phyloP scores from a whole-genome alignment of 2,888 invertebrate species.

The Agrotis exclamationis region DNA sequence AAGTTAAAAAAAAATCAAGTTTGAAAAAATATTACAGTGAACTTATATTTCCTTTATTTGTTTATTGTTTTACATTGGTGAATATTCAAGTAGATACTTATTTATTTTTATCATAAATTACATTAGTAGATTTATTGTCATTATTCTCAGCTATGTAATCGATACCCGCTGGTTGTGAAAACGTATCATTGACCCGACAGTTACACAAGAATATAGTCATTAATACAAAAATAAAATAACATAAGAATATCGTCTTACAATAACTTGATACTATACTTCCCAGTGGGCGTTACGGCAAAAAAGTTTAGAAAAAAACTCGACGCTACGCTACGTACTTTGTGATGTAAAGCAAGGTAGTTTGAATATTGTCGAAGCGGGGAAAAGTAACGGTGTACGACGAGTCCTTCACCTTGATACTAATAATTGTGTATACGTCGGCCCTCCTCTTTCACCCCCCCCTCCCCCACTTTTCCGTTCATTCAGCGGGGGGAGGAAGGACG shows the following conservation, averaged over 20 bases:
- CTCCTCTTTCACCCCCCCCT: conserved; percentile 37
- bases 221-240: conserved; percentile 31
- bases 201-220: conserved; percentile 35
- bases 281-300: conserved; percentile 5
- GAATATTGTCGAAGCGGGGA: conserved; percentile 44
- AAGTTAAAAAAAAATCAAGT: neutral
- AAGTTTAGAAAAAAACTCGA: conserved; percentile 8
- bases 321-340: conserved; percentile 9
- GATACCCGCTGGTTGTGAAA: conserved; percentile 35
- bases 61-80: neutral
- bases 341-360: conserved; percentile 41
- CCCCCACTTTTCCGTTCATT: conserved; percentile 47
- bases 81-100: neutral
- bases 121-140: conserved; percentile 6
- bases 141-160: conserved; percentile 32
- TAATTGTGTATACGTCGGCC: conserved; percentile 61
- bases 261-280: conserved; percentile 55
- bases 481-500: conserved; percentile 35
- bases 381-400: conserved; percentile 53
- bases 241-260: conserved; percentile 45
- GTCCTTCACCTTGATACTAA: conserved; percentile 71
- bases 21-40: too few species aligned
- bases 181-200: conserved; percentile 23
- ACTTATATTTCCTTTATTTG: neutral
- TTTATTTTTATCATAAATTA: conserved; percentile 11